Evolutionary conservation across 2,113 vertebrate genomes (phyloP).

Genomic region (Galemys pyrenaicus): DNA sequence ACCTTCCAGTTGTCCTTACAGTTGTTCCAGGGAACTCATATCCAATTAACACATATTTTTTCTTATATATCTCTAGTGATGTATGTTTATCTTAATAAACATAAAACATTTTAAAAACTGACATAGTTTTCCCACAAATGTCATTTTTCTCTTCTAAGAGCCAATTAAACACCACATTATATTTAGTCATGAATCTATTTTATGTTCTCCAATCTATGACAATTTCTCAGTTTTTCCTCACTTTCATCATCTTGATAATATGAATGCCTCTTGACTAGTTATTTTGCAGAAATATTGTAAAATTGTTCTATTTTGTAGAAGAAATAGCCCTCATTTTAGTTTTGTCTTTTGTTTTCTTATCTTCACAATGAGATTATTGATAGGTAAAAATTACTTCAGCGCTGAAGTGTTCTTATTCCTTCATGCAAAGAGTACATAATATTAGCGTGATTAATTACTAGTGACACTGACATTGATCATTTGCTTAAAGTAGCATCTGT

Average conservation of each 20-base stretch:
- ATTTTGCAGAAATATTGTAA: not conserved
- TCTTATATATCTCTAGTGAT: not conserved
- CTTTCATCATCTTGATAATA: not conserved
- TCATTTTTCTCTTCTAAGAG: not conserved
- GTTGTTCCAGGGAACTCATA: fast-evolving
- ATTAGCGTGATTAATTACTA: not conserved
- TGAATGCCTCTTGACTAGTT: not conserved
- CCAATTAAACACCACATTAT: fast-evolving
- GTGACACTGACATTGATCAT: not conserved
- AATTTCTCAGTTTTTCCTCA: not conserved
- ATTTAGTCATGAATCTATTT: not conserved
- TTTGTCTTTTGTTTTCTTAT: not conserved
- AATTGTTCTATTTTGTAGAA: no score
- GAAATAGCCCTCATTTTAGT: not conserved
- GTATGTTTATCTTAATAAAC: not conserved
- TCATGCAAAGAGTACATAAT: not conserved
- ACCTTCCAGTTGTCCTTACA: not conserved
- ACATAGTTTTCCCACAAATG: not conserved
- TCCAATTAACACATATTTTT: not conserved
- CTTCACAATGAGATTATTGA: not conserved
- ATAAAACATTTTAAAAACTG: not conserved
- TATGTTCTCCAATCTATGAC: not conserved
- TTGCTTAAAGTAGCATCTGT: not conserved
- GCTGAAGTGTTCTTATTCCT: not conserved
- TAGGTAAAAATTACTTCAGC: not conserved